A percentile compares a stretch with the other conserved stretches of the same genome.
Evolutionary conservation across 1,140 invertebrate species (phyloP).

Genomic region (Brachionus koreanus): DNA sequence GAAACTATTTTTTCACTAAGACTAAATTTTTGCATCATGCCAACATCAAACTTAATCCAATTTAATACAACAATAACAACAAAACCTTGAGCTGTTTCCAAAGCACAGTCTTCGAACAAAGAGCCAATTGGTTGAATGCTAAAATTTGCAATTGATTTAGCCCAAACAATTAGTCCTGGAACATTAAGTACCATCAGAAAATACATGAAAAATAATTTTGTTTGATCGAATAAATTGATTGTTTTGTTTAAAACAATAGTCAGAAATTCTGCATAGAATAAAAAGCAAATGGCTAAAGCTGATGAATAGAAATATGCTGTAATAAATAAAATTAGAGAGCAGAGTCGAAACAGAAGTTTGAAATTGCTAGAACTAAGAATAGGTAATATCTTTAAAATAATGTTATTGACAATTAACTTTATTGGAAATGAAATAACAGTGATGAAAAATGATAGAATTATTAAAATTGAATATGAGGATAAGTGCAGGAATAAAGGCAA

Average conservation of each 20-base stretch:
- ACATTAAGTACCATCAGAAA: constrained; percentile 15
- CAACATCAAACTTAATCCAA: neutral
- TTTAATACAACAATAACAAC: neutral
- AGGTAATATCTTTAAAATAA: neutral
- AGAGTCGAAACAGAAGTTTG: neutral
- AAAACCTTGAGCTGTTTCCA: neutral
- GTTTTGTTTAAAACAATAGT: neutral
- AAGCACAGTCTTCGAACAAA: neutral
- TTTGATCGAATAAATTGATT: neutral
- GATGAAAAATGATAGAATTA: neutral
- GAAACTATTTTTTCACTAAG: neutral
- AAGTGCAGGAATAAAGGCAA: neutral
- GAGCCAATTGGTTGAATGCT: neutral
- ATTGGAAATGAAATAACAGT: neutral
- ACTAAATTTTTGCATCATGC: neutral
- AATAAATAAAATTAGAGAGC: neutral
- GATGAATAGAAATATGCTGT: neutral
- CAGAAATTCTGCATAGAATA: constrained; percentile 28
- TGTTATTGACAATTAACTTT: neutral
- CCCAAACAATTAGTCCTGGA: constrained; percentile 24
- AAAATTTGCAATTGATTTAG: constrained; percentile 8
- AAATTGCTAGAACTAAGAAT: neutral
- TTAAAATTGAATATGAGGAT: neutral
- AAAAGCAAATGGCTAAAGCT: neutral
- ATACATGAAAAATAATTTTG: constrained; percentile 28